These are phyloP conservation scores for Barbus barbus DNA, from an alignment of 2,113 vertebrate species.

Conservation along the genomic window DNA sequence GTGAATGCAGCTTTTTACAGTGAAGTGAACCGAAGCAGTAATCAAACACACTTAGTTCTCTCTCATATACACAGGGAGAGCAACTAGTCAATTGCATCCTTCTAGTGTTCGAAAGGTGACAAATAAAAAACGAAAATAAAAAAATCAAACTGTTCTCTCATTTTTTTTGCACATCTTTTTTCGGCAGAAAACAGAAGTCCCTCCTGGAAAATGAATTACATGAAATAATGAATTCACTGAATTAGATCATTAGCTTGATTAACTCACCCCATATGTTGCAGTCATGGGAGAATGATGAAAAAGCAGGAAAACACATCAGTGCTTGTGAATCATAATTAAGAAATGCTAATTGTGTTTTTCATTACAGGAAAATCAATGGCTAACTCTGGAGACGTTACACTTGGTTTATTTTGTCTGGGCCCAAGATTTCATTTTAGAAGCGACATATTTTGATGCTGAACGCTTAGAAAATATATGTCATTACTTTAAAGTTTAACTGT, in stretches of 20 bases:
- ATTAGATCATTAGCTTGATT: constrained; percentile 68
- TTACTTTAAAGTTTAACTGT: not conserved
- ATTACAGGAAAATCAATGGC: constrained; percentile 60
- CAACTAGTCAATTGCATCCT: no score
- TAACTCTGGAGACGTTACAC: constrained; percentile 49
- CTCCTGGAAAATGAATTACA: constrained; percentile 57
- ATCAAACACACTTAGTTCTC: no score
- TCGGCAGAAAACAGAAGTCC: constrained; percentile 40
- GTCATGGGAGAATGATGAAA: constrained; percentile 55
- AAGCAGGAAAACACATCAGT: constrained; percentile 57
- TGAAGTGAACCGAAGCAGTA: no score
- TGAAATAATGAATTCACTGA: constrained; percentile 58
- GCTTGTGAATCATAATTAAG: constrained; percentile 69
- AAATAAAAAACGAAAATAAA: no score
- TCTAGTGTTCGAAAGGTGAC: no score
- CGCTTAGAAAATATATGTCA: not conserved
- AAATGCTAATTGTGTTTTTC: constrained; percentile 63
- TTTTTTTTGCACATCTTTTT: no score
- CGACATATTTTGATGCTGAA: constrained; percentile 2
- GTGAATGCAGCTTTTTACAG: no score
- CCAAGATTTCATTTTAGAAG: constrained; percentile 48
- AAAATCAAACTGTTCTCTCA: no score
- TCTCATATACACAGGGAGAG: no score
- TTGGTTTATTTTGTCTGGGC: constrained; percentile 52
- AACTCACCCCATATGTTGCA: constrained; percentile 66